phyloP scores from a whole-genome alignment of 2,888 invertebrate genomes.

The Phytoseiulus persimilis region DNA sequence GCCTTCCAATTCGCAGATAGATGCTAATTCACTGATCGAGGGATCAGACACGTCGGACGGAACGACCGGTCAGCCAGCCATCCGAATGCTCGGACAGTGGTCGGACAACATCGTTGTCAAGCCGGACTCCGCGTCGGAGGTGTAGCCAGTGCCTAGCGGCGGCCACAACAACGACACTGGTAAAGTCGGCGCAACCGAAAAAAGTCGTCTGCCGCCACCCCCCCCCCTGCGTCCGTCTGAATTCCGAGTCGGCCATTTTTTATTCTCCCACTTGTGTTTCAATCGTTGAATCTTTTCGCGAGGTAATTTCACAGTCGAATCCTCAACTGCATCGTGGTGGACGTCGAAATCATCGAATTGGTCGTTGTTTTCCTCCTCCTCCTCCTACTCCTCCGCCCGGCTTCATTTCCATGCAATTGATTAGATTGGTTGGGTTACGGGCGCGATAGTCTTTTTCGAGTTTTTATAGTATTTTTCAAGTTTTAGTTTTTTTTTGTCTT shows the following conservation, averaged over 20 bases:
- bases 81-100: background rate
- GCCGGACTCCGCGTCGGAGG: background rate
- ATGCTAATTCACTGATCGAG: background rate
- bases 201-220: background rate
- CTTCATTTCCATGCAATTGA: conserved; percentile 5
- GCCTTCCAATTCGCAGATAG: background rate
- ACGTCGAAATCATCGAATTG: background rate
- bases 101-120: background rate
- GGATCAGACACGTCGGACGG: background rate
- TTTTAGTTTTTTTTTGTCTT: background rate
- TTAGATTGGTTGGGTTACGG: background rate
- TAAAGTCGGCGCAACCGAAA: background rate
- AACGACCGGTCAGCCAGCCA: background rate
- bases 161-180: background rate
- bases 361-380: background rate
- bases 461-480: background rate
- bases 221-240: background rate
- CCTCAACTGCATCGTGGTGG: background rate
- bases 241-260: background rate
- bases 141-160: background rate
- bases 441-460: background rate
- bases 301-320: background rate
- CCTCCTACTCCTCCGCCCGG: background rate
- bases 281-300: background rate
- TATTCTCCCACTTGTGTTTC: background rate